Evolutionary conservation across 2,113 vertebrate species (phyloP).

Genomic region (Scophthalmus maximus): DNA sequence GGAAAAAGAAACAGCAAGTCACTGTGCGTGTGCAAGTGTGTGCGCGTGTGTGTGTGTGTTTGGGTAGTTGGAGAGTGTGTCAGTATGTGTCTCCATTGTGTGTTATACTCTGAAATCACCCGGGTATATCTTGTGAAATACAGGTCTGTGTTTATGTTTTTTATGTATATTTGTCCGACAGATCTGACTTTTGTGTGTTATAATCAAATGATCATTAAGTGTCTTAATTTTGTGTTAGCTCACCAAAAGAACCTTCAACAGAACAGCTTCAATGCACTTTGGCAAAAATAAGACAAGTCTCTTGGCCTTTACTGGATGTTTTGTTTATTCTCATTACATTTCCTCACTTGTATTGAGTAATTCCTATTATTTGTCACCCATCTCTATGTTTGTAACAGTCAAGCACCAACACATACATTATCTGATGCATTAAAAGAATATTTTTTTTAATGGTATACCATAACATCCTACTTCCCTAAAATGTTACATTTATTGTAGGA

Average conservation of each 20-base stretch:
- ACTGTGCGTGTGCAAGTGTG: constrained; percentile 18
- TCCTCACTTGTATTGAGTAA: too few species aligned
- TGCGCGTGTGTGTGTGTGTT: constrained; percentile 39
- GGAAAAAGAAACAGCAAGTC: constrained; percentile 59
- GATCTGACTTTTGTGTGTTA: background rate
- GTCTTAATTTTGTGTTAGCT: background rate
- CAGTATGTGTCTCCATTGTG: constrained; percentile 30
- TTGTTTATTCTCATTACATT: too few species aligned
- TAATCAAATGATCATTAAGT: background rate
- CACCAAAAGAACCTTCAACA: too few species aligned
- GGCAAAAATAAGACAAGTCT: constrained; percentile 1
- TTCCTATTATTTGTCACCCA: too few species aligned
- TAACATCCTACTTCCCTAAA: background rate
- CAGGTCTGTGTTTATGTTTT: constrained; percentile 2
- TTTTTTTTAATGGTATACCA: background rate
- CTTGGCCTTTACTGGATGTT: too few species aligned
- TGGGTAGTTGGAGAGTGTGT: constrained; percentile 3
- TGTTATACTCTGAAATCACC: constrained; percentile 1
- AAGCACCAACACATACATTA: background rate
- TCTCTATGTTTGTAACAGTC: background rate
- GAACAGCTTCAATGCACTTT: constrained; percentile 3
- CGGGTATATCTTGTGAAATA: constrained; percentile 2
- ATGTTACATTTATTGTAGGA: constrained; percentile 81
- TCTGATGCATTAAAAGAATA: background rate
- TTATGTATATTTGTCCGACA: background rate